Conservation (phyloP, 2,797 vertebrate species). For the Antennarius maculatus region DNA sequence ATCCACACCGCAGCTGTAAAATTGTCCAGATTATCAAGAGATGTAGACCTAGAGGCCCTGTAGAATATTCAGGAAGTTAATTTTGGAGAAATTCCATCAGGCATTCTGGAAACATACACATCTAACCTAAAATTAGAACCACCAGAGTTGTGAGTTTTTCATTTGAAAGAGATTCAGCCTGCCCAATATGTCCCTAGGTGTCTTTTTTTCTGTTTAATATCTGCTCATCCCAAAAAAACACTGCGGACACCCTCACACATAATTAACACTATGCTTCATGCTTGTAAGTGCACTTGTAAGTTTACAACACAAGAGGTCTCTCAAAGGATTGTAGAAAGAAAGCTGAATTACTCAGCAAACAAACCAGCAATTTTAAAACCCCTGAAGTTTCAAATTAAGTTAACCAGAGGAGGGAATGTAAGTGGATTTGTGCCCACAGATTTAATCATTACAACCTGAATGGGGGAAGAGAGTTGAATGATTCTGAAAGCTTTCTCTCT, state of each 20-base stretch:
- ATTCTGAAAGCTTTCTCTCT: conserved; percentile 1
- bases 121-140: conserved; percentile 63
- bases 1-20: conserved; percentile 21
- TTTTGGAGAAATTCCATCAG: conserved; percentile 70
- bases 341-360: conserved; percentile 39
- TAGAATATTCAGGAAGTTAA: conserved; percentile 75
- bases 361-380: conserved; percentile 52
- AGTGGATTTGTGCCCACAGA: conserved; percentile 18
- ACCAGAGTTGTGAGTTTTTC: conserved; percentile 51
- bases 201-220: conserved; percentile 33
- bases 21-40: conserved; percentile 20
- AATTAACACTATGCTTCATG: not conserved
- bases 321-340: conserved; percentile 48
- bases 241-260: conserved; percentile 5
- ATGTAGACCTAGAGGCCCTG: conserved; percentile 60
- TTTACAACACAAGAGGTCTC: conserved; percentile 65
- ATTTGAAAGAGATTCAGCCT: conserved; percentile 50
- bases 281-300: conserved; percentile 29
- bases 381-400: conserved; percentile 34
- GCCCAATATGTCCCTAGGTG: conserved; percentile 36
- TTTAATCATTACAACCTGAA: conserved; percentile 35
- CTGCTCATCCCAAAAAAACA: conserved; percentile 40
- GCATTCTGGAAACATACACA: conserved; percentile 58
- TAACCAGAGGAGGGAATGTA: conserved; percentile 16
- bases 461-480: conserved; percentile 43